These are phyloP conservation scores for Orthosia cruda DNA, from an alignment of 2,888 invertebrate species.

Conservation along the genomic window DNA sequence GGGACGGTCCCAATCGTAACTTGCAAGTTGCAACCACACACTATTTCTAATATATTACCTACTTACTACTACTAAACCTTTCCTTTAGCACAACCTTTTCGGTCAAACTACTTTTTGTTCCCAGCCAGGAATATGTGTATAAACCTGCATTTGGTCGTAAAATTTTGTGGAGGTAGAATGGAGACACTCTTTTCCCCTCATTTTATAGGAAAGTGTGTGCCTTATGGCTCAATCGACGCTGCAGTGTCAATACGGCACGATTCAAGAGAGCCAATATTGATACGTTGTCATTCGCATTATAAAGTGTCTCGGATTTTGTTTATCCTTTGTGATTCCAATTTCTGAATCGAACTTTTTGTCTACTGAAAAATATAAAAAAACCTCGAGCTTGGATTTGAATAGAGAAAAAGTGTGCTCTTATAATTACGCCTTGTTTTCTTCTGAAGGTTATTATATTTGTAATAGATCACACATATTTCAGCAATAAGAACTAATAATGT, in stretches of 20 bases:
- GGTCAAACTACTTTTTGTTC: no score
- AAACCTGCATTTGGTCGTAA: constrained; percentile 39
- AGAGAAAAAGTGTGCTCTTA: no score
- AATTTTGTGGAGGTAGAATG: constrained; percentile 7
- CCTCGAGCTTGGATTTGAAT: no score
- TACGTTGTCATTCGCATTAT: neutral
- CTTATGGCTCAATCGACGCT: constrained; percentile 31
- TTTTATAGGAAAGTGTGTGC: constrained; percentile 24
- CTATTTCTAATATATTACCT: constrained; percentile 21
- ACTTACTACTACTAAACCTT: constrained; percentile 1
- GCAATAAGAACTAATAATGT: no score
- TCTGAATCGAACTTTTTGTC: neutral
- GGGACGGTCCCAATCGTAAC: constrained; percentile 12
- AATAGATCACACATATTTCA: no score
- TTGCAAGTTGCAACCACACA: constrained; percentile 17
- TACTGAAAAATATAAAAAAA: neutral
- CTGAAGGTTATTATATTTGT: no score
- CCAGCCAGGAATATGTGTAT: constrained; percentile 22
- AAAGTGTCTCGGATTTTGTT: neutral
- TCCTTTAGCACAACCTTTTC: constrained; percentile 12
- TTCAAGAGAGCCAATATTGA: constrained; percentile 20
- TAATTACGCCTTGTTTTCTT: neutral
- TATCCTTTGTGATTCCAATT: neutral
- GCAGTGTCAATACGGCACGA: constrained; percentile 10
- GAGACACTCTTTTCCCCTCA: constrained; percentile 5